Evolutionary conservation across 2,888 invertebrate species (phyloP).

Genomic region (Polydrusus cervinus): DNA sequence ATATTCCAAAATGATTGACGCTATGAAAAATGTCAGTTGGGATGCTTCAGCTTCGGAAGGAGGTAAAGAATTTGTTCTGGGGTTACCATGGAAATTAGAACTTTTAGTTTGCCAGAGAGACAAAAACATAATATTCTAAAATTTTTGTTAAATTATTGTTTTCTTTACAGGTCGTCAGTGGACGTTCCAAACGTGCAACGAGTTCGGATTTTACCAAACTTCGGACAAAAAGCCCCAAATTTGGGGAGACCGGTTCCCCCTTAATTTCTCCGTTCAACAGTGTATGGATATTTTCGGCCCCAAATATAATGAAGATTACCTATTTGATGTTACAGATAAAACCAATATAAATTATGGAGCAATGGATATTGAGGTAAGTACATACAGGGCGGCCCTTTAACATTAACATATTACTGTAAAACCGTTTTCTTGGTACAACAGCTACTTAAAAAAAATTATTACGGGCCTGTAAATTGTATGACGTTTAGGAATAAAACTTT

Average conservation of each 20-base stretch:
- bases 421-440: too few relatives aligned
- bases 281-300: conserved; percentile 89
- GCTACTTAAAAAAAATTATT: too few relatives aligned
- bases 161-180: conserved; percentile 79
- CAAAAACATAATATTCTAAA: too few relatives aligned
- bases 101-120: too few relatives aligned
- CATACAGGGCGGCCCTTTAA: too few relatives aligned
- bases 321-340: conserved; percentile 77
- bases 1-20: conserved; percentile 83
- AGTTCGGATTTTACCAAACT: conserved; percentile 96
- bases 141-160: conserved; percentile 5
- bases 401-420: not conserved
- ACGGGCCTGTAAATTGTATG: too few relatives aligned
- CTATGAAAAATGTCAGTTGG: conserved; percentile 81
- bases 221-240: conserved; percentile 78
- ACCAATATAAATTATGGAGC: conserved; percentile 90
- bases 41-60: conserved; percentile 77
- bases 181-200: conserved; percentile 96
- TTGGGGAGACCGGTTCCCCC: conserved; percentile 85
- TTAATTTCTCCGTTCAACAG: conserved; percentile 86
- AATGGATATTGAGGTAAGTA: conserved; percentile 75
- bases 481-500: too few relatives aligned
- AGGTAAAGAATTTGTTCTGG: conserved; percentile 69
- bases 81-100: too few relatives aligned
- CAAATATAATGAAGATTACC: conserved; percentile 77